These are phyloP conservation scores for Martes martes DNA, from an alignment of 2,113 vertebrate genomes.

Conservation along the genomic window DNA sequence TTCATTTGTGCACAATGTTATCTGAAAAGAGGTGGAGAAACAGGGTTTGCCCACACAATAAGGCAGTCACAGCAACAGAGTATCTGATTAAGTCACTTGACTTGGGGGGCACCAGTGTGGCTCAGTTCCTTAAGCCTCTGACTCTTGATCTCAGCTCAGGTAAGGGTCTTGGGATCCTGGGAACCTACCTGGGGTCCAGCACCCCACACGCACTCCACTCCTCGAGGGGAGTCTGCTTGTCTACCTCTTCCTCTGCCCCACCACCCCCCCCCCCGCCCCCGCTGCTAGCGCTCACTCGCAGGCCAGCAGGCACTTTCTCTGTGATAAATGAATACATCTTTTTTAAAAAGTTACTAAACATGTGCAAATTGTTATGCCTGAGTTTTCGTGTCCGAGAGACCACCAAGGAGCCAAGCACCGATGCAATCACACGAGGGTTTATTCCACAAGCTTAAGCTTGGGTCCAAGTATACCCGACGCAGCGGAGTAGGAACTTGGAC, in stretches of 20 bases:
- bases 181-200: neutral
- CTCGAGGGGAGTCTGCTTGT: too few relatives aligned
- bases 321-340: neutral
- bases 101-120: too few relatives aligned
- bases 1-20: neutral
- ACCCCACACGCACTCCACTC: neutral
- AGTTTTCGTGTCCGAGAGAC: too few relatives aligned
- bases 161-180: too few relatives aligned
- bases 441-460: too few relatives aligned
- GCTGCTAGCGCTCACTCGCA: neutral
- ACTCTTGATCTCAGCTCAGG: neutral
- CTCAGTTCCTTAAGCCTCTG: neutral
- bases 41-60: too few relatives aligned
- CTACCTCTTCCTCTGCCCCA: neutral
- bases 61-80: fast-evolving
- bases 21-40: neutral
- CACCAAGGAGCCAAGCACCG: too few relatives aligned
- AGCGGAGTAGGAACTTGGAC: too few relatives aligned
- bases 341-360: neutral
- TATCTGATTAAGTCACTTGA: neutral
- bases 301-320: fast-evolving
- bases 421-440: too few relatives aligned
- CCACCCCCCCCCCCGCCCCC: too few relatives aligned
- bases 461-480: too few relatives aligned
- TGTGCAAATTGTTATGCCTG: neutral